Base-by-base conservation (phyloP, 2,888 invertebrate genomes). In the Caenorhabditis sp. region DNA sequence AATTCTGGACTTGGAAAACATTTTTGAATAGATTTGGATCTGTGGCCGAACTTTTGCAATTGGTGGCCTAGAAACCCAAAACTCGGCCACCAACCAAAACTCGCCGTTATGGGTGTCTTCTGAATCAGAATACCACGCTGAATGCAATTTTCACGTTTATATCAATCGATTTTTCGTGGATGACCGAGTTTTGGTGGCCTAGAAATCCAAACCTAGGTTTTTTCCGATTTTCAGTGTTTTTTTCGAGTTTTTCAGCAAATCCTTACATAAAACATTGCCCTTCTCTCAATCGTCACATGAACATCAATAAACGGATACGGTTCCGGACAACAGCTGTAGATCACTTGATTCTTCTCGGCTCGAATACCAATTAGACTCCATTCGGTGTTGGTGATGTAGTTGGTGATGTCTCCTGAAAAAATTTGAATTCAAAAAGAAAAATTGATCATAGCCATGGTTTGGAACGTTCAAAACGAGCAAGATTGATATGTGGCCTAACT, bases 221-320 rank as follows among this genome's bases (percentile, higher is more conserved):
- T 22, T 61, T 60, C 60, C 20, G 18, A 18, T 20, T 61, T 44
- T 11, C 15, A 37, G 61, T 26, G 18, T 32, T 32, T 32, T 32
- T 50, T 65, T 67, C 15, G 20, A 32, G 53, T 50, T 50, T 20
- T 50, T 24, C 11, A 32, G 9, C 32, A 32, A 32, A 32, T 6
- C 76, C 84, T 64, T 47, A 89, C 90, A 81, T 91, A 91, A 78
- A 91, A 91, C 94, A 96, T 94, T 0, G 96, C 95, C 85, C 96
- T 92, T 83, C 96, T 93, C 62, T 95, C 93, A 76, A 96, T 92
- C 84, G 95, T 94, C 90, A 96, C 95, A 89, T 95, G 94, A 92
- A 95, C 95, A 0, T 95, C 95, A 90, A 96, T 95, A 92, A 96
- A 96, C 0, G 96, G 95, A 90, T 95, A 96, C 0, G 95, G 92